Evolutionary conservation across 2,113 vertebrate genomes (phyloP).

Genomic region (Dryoscopus gambensis): DNA sequence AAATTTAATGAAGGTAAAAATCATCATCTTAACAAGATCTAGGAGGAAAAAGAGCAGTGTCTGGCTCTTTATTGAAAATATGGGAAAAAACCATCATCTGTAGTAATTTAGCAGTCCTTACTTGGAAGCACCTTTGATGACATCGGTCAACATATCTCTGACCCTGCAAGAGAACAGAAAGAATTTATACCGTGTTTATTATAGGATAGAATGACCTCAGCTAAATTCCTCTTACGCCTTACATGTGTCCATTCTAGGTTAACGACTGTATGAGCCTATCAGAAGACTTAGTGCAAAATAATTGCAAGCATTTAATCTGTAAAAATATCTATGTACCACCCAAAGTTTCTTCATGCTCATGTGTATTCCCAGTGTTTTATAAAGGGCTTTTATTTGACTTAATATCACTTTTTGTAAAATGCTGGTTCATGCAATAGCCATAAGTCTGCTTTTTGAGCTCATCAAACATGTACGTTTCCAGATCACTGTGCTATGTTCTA

Average conservation of each 20-base stretch:
- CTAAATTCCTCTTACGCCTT: neutral
- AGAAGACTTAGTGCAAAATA: neutral
- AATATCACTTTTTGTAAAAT: neutral
- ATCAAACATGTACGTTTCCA: neutral
- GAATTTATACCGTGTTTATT: neutral
- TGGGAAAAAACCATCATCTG: neutral
- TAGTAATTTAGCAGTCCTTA: constrained; percentile 70
- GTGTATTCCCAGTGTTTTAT: neutral
- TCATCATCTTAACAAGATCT: neutral
- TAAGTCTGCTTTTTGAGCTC: neutral
- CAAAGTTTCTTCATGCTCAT: neutral
- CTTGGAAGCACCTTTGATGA: constrained; percentile 88
- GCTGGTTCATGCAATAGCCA: neutral
- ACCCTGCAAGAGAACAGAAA: constrained; percentile 75
- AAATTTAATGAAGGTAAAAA: neutral
- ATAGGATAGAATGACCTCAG: neutral
- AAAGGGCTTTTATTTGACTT: neutral
- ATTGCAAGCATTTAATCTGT: neutral
- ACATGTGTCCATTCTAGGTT: neutral
- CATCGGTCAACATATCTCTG: constrained; percentile 88
- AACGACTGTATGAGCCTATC: neutral
- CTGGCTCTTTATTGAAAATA: neutral
- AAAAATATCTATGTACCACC: neutral
- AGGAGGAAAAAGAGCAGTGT: neutral
- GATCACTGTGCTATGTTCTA: neutral